Base-by-base conservation (phyloP, 2,113 vertebrate species). In the Dendrocopos noguchii region DNA sequence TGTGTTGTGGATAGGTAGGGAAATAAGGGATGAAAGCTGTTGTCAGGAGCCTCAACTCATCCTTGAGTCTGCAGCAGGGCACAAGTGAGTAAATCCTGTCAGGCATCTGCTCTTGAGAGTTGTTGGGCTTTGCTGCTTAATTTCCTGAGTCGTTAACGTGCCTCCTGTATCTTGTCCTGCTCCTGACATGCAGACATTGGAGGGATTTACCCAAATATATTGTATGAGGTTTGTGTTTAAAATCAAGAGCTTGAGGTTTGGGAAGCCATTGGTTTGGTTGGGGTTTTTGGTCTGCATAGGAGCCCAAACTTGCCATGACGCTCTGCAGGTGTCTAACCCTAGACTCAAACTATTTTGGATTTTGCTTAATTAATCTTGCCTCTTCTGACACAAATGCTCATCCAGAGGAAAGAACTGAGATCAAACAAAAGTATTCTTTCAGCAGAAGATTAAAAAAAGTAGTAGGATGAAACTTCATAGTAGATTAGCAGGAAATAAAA, bases 181-280 rank as follows among this genome's bases (percentile, higher is more conserved):
- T 60, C 28, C 12, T 61, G 21, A n/a, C 12, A 4, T 5, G 20
- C 1, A 0, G 12, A 7, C 2, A 0, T 31, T 31, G 17, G 52
- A 65, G 34, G 20, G 16, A 6, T 74, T 92, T 53, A 46, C 33
- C 24, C 12, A 39, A 53, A 39, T 44, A 17, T 0, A 24, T 42
- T 6, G 3, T 14, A 11, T 0, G 0, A 73, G 31, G 52, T 76
- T 44, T 47, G 16, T 66, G 29, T 65, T 84, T 65, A 57, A 61
- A 65, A 50, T 39, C 18, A 24, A 6, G 13, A 42, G n/a, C 24
- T 2, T 3, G 20, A 64, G 24, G 20, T 47, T 85, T 66, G 74
- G 28, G 79, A 92, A 91, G 15, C 13, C 2, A 1, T 10, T 63
- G 57, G 20, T 21, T 47, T 47, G 19, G 47, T 68, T 63, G 1